A percentile compares a stretch with the other conserved stretches of the same genome.
Evolutionary conservation across 1,140 invertebrate species (phyloP).

Genomic region (Cydia amplana): DNA sequence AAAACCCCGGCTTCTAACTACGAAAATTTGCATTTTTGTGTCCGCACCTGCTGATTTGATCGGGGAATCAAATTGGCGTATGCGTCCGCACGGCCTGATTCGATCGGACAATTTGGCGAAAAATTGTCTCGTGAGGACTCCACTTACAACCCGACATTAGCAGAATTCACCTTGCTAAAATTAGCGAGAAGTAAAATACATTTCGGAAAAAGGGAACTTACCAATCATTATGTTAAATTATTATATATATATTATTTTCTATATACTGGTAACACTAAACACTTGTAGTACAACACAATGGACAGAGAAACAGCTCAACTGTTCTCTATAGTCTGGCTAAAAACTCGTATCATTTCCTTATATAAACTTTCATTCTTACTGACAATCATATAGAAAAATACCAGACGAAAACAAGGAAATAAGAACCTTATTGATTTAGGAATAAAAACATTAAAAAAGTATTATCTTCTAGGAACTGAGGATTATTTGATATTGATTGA

Average conservation of each 20-base stretch:
- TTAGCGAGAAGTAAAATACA: no score
- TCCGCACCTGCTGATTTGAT: no score
- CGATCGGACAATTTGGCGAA: no score
- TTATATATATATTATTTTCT: no score
- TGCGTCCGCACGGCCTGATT: no score
- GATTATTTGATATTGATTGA: constrained; percentile 19
- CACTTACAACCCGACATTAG: no score
- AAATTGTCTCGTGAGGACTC: no score
- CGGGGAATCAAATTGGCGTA: no score
- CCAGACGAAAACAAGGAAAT: not conserved
- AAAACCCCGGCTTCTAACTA: no score
- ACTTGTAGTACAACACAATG: constrained; percentile 12
- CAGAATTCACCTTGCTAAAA: no score
- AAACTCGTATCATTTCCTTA: not conserved
- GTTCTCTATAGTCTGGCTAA: constrained; percentile 1
- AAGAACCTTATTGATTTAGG: not conserved
- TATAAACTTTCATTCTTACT: not conserved
- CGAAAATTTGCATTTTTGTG: no score
- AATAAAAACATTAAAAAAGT: not conserved
- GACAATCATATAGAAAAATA: not conserved
- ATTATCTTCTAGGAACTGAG: constrained; percentile 15
- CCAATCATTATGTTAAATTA: constrained; percentile 21
- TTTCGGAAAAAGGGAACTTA: not conserved
- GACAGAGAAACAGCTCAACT: constrained; percentile 26
- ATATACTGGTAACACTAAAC: constrained; percentile 26